These are phyloP conservation scores for Acrossocheilus fasciatus DNA, from an alignment of 2,797 vertebrate species.

Conservation along the genomic window DNA sequence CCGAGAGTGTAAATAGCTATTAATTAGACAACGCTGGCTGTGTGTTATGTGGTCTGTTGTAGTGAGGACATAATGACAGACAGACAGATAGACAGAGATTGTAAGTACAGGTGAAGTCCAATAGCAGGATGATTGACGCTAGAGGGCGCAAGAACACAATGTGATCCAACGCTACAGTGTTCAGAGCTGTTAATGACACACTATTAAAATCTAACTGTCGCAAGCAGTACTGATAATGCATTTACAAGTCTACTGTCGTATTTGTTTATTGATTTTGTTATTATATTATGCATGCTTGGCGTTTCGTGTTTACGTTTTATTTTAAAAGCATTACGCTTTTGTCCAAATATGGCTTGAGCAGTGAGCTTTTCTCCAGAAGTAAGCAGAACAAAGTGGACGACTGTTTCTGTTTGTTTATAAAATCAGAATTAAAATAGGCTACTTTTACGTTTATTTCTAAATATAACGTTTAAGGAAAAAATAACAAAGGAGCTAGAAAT, in stretches of 20 bases:
- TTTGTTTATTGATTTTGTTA: background rate
- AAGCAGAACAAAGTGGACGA: background rate
- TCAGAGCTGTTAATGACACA: background rate
- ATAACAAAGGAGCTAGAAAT: background rate
- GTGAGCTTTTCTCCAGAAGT: background rate
- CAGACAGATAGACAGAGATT: background rate
- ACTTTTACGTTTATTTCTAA: background rate
- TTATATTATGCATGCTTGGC: background rate
- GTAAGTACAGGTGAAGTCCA: background rate
- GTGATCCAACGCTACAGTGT: background rate
- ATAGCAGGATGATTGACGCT: background rate
- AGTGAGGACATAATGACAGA: background rate
- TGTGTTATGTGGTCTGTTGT: background rate
- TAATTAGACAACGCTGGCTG: background rate
- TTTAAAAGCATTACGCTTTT: background rate
- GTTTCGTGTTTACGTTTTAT: background rate
- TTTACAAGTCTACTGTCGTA: background rate
- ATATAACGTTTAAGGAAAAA: no score
- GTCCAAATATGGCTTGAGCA: background rate
- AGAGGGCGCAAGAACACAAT: constrained; percentile 22
- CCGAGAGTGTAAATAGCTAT: background rate
- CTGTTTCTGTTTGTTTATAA: background rate
- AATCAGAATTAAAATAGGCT: background rate
- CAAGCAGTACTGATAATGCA: background rate
- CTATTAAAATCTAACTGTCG: background rate